phyloP scores from a whole-genome alignment of 2,797 vertebrate species.

The Loris lydekkerianus region DNA sequence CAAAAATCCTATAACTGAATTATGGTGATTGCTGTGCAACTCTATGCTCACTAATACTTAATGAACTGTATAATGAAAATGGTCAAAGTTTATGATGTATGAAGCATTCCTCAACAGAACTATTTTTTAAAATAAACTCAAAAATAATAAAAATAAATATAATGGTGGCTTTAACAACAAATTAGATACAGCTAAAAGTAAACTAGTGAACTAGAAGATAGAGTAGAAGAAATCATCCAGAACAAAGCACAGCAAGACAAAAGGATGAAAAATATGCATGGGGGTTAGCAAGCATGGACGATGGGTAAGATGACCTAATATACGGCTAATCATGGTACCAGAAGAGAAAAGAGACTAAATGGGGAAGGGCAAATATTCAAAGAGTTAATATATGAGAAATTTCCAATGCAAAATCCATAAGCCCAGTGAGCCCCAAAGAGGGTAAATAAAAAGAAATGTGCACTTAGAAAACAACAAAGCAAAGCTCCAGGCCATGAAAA shows the following conservation, averaged over 20 bases:
- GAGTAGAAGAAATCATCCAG: neutral
- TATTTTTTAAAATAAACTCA: neutral
- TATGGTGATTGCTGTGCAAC: neutral
- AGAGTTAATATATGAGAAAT: neutral
- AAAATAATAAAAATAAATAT: too few relatives aligned
- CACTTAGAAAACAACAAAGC: neutral
- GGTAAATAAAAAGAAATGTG: neutral
- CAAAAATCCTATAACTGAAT: neutral
- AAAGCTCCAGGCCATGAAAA: neutral
- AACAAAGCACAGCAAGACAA: constrained; percentile 1
- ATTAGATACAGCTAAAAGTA: neutral
- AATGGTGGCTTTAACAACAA: neutral
- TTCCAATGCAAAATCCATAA: neutral
- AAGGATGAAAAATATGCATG: neutral
- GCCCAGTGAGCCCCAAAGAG: neutral
- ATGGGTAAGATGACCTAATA: neutral
- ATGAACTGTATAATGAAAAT: neutral
- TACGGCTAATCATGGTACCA: neutral
- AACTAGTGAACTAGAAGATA: neutral
- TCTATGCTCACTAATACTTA: neutral
- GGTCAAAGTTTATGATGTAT: neutral
- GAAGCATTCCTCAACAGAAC: neutral
- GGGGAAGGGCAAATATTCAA: neutral
- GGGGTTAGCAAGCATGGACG: neutral
- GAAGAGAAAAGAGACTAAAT: neutral